Base-by-base conservation (phyloP, 1,140 invertebrate genomes). In the Rhagoletis pomonella region DNA sequence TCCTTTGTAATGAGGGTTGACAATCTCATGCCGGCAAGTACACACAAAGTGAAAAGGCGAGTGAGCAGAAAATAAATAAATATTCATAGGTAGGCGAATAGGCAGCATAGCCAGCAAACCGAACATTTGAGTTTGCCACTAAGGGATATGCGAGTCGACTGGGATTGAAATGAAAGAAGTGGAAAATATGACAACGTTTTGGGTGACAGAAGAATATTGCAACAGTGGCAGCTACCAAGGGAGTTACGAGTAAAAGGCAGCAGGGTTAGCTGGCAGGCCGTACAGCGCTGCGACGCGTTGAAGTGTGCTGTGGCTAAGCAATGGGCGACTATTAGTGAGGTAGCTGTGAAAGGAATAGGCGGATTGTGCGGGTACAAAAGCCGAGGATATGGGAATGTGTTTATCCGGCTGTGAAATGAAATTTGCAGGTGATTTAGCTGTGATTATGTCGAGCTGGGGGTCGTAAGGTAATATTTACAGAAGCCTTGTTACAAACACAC, bases 381-480 rank as follows among this genome's bases (percentile, higher is more conserved):
- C 58, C 14, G 44, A 29, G 47, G 47, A 55, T 7, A 55, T 81
- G 73, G 73, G 47, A 19, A 55, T 81, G 44, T 81, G 73, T 12
- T 81, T 81, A 81, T 55, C 47, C 73, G 73, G 73, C 73, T 81
- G 73, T 81, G 73, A 81, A 81, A 81, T 81, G 73, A 81, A 81
- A 81, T 81, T 81, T 81, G 73, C 73, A 81, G 73, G 73, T 81
- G 73, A 81, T 81, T 81, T 81, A 81, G 44, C 73, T 81, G 73
- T 81, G 73, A 81, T 81, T 81, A 81, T 55, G 47, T 47, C n/a
- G 47, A 17, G 44, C 47, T 81, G 47, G 55, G 73, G 73, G 73
- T 81, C 47, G 55, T n/a, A 81, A 47, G 73, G 4, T 47, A 73
- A 81, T 2, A 77, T 77, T 17, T n/a, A 77, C 47, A 47, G 44